These are phyloP conservation scores for Lithophane semibrunnea DNA, from an alignment of 2,888 invertebrate genomes.

Conservation along the genomic window DNA sequence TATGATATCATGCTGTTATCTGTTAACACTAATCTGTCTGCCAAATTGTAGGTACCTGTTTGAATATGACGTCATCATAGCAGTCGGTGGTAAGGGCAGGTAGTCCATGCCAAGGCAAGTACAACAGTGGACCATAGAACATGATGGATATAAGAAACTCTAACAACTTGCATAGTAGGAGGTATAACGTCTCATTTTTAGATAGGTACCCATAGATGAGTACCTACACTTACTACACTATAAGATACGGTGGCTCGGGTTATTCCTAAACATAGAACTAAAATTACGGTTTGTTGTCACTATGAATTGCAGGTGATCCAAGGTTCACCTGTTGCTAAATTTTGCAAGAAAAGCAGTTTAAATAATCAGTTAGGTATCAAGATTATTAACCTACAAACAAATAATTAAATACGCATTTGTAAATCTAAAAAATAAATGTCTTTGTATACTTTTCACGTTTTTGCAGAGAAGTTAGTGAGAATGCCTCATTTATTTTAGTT, in stretches of 20 bases:
- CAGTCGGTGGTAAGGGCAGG: not conserved
- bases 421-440: not conserved
- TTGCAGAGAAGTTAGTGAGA: not conserved
- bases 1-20: constrained; percentile 21
- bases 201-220: no score
- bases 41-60: not conserved
- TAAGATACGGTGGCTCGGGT: not conserved
- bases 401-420: not conserved
- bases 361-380: not conserved
- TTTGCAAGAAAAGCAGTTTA: constrained; percentile 6
- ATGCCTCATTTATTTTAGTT: not conserved
- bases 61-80: constrained; percentile 16
- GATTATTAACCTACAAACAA: not conserved
- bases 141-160: not conserved
- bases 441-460: not conserved
- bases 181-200: not conserved
- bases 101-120: not conserved
- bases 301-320: not conserved
- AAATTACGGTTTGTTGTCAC: not conserved
- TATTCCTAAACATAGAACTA: not conserved
- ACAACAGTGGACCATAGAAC: not conserved
- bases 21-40: constrained; percentile 13
- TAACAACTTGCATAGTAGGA: not conserved
- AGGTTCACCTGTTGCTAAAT: not conserved
- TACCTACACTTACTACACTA: no score